phyloP scores from a whole-genome alignment of 92 coral and sea anemone species.

The Phenganax subtilis region DNA sequence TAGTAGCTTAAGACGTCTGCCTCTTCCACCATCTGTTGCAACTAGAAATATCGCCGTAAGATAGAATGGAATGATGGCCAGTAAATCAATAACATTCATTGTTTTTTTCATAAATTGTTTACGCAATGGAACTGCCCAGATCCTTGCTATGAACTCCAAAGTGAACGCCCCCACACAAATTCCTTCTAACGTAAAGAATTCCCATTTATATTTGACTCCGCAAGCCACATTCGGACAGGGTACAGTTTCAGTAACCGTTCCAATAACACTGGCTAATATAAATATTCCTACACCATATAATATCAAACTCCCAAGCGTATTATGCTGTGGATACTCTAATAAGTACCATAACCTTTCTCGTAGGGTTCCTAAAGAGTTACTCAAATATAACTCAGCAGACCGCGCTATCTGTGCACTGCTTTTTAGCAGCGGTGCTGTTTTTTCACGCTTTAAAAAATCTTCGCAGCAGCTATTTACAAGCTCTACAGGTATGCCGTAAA shows the following conservation, averaged over 20 bases:
- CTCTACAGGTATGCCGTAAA: slow-evolving; percentile 75
- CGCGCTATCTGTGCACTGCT: slow-evolving; percentile 36
- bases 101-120: slow-evolving; percentile 60
- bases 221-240: slow-evolving; percentile 71
- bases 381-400: slow-evolving; percentile 23
- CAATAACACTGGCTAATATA: slow-evolving; percentile 80
- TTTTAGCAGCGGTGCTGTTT: slow-evolving; percentile 57
- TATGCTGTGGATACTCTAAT: slow-evolving; percentile 63
- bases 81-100: slow-evolving; percentile 78
- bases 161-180: slow-evolving; percentile 79
- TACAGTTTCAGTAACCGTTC: slow-evolving; percentile 86
- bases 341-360: slow-evolving; percentile 68
- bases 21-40: slow-evolving; percentile 57
- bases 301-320: slow-evolving; percentile 59
- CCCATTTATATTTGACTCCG: slow-evolving; percentile 47
- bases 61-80: slow-evolving; percentile 83
- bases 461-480: slow-evolving; percentile 75
- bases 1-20: slow-evolving; percentile 64
- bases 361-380: slow-evolving; percentile 37
- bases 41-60: slow-evolving; percentile 54
- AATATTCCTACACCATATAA: slow-evolving; percentile 78
- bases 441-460: slow-evolving; percentile 75
- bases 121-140: slow-evolving; percentile 65
- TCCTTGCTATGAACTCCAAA: slow-evolving; percentile 64
- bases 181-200: slow-evolving; percentile 64